Evolutionary conservation across 2,113 vertebrate genomes (phyloP), one percentile per base, ranked within the genome.

Genomic region (Nothobranchius kuhntae): DNA sequence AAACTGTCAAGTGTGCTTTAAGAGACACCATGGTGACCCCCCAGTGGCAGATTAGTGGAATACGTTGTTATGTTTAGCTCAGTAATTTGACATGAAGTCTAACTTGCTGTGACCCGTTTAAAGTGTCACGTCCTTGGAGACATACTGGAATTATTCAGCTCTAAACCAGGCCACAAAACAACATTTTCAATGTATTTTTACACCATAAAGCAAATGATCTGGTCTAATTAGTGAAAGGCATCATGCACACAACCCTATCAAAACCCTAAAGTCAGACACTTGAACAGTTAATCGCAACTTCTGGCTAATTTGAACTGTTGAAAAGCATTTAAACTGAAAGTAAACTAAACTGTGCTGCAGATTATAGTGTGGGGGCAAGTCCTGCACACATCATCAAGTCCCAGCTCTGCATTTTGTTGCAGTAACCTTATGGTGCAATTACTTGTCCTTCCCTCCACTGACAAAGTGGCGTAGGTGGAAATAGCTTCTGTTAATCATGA

Each of bases 401-500:
- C 73, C 61, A 79, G 81, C 70, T 65, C 73, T 86, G 81, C 80
- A 78, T 84, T 83, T 82, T 91, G 77, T 86, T 83, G 81, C 70
- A 81, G 78, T 68, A 82, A 89, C 75, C 83, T 86, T 84, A 86
- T 54, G 79, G 79, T 82, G 83, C 88, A 81, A 90, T 91, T 87
- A 89, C 83, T 89, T 86, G 75, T 83, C 81, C 78, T 81, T 81
- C 69, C 83, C 80, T 80, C 85, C 80, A 69, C 81, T 81, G 78
- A 78, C 75, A 84, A 78, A 86, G 81, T 78, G 77, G 83, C 42
- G 84, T 88, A 81, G 87, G 89, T 13, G 74, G 81, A 81, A 87
- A 65, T 83, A 87, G 87, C 87, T 90, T 88, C 80, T 89, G 88
- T 90, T 91, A 89, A 92, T 93, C 89, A 89, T 71, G 80, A 83